A percentile compares a stretch with the other conserved stretches of the same genome.
These are phyloP conservation scores for Ibycter americanus DNA, from an alignment of 2,797 vertebrate species.

Conservation along the genomic window DNA sequence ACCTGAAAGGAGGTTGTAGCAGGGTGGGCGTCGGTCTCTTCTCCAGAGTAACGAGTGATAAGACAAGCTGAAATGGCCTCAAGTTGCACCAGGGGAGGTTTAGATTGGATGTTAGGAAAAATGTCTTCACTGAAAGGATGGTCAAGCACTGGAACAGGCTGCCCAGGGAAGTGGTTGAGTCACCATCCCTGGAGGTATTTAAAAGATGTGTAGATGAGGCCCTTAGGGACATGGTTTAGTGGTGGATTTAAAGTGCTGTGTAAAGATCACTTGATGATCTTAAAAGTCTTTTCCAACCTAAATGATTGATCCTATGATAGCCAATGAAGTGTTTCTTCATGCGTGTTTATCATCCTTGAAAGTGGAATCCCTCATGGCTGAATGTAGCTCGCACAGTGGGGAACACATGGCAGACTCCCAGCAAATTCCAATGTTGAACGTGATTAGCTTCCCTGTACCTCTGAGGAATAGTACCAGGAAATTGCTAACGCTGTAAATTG, in stretches of 20 bases:
- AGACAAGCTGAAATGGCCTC: accelerated
- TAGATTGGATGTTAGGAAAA: too few relatives aligned
- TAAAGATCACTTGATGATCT: background rate
- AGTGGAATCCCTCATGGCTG: background rate
- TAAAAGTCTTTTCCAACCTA: background rate
- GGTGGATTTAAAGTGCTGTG: too few relatives aligned
- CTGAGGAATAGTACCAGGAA: constrained; percentile 65
- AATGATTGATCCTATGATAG: background rate
- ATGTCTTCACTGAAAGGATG: background rate
- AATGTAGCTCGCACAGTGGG: background rate
- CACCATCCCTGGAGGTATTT: background rate
- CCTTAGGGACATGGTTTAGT: background rate
- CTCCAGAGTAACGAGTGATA: background rate
- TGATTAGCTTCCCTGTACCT: constrained; percentile 45
- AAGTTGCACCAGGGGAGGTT: background rate
- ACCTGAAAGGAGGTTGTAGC: background rate
- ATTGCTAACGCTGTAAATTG: constrained; percentile 74
- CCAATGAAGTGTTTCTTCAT: background rate
- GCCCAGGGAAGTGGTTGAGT: background rate
- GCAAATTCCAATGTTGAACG: background rate
- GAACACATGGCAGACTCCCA: background rate
- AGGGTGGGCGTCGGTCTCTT: accelerated
- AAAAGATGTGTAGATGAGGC: too few relatives aligned
- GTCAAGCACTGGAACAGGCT: background rate
- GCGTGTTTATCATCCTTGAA: background rate